phyloP scores from a whole-genome alignment of 2,888 invertebrate genomes.

The Brenthis daphne region DNA sequence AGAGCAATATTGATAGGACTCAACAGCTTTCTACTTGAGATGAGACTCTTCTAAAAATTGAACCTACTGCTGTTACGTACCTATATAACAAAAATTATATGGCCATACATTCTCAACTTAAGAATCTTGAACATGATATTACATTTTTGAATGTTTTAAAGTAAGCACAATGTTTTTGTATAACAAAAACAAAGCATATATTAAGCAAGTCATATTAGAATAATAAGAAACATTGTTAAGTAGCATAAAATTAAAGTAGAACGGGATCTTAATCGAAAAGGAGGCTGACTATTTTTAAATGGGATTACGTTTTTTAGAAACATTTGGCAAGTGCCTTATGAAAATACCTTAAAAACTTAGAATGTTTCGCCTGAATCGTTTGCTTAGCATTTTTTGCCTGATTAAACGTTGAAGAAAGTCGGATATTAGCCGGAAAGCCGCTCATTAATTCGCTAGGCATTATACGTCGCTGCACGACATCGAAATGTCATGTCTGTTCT shows the following conservation, averaged over 20 bases:
- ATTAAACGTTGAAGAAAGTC: conserved; percentile 60
- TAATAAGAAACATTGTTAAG: conserved; percentile 1
- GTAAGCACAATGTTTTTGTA: not conserved
- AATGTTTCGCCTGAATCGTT: conserved; percentile 33
- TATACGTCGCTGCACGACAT: conserved; percentile 26
- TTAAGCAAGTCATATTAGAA: not conserved
- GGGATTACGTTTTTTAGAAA: not conserved
- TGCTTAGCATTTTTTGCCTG: conserved; percentile 44
- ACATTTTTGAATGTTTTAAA: too few species aligned
- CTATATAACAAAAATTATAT: too few species aligned
- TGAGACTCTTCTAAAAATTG: too few species aligned
- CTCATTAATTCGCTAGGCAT: conserved; percentile 38
- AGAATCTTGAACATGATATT: too few species aligned
- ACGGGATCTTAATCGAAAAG: conserved; percentile 12
- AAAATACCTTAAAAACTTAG: conserved; percentile 23
- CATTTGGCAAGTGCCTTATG: conserved; percentile 14
- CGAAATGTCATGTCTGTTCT: conserved; percentile 10
- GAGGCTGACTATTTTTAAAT: not conserved
- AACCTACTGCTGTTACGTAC: too few species aligned
- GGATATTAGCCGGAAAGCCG: conserved; percentile 58
- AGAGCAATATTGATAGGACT: too few species aligned
- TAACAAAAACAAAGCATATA: not conserved
- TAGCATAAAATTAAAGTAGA: conserved; percentile 26
- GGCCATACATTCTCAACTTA: too few species aligned
- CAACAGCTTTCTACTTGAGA: too few species aligned